Percentiles rank a stretch among this genome's conserved stretches.
Evolutionary conservation across 2,797 vertebrate genomes (phyloP).

Genomic region (Otolemur crassicaudatus): DNA sequence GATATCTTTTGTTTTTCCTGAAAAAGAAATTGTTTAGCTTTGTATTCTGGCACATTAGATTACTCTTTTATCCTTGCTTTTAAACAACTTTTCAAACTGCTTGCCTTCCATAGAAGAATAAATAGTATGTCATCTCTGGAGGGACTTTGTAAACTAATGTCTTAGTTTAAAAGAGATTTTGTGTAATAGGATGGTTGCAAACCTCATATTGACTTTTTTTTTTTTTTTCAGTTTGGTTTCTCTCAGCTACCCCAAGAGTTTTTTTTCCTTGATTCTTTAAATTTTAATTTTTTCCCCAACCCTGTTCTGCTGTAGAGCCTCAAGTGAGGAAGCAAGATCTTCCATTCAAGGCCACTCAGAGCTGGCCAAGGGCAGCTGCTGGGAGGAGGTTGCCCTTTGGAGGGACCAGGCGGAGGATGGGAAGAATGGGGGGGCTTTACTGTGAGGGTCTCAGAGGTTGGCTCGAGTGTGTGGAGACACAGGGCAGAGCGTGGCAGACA

Average conservation of each 20-base stretch:
- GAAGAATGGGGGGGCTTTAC: not conserved
- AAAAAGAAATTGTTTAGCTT: not conserved
- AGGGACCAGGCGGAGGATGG: not conserved
- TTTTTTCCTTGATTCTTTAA: too few species aligned
- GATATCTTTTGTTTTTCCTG: conserved; percentile 64
- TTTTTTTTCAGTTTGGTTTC: not conserved
- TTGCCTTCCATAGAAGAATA: conserved; percentile 9
- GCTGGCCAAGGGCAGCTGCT: not conserved
- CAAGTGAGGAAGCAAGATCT: not conserved
- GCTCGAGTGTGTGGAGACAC: not conserved
- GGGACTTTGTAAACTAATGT: not conserved
- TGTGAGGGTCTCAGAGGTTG: not conserved
- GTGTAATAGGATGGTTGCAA: not conserved
- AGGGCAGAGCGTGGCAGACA: not conserved
- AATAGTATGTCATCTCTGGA: conserved; percentile 43
- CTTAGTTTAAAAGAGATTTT: conserved; percentile 34
- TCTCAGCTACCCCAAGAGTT: not conserved
- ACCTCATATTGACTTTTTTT: not conserved
- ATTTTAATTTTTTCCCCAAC: fast-evolving
- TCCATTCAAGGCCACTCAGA: not conserved
- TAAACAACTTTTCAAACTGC: not conserved
- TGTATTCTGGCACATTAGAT: conserved; percentile 5
- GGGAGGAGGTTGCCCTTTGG: fast-evolving
- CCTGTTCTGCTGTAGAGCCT: not conserved
- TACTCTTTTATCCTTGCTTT: conserved; percentile 63